A percentile compares a stretch with the other conserved stretches of the same genome.
Conservation (phyloP, 1,140 invertebrate species). For the Drosophila grimshawi region DNA sequence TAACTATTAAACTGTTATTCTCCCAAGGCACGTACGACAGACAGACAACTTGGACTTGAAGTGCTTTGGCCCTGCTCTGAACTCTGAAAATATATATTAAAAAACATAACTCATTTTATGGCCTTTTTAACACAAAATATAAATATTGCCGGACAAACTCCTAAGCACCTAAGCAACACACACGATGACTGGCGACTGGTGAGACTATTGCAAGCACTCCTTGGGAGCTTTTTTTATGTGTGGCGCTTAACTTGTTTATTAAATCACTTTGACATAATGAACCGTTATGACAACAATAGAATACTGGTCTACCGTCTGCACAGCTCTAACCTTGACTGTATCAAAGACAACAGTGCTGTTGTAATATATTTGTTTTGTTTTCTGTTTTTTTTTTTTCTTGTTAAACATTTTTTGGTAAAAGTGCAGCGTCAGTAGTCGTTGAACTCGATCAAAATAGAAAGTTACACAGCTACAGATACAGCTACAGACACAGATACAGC, state of each 20-base stretch:
- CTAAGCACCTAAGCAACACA: conserved; percentile 3
- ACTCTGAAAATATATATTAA: background rate
- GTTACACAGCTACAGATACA: conserved; percentile 15
- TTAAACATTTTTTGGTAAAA: conserved; percentile 66
- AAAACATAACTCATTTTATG: conserved; percentile 32
- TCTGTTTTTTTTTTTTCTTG: conserved; percentile 44
- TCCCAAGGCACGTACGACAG: conserved; percentile 2
- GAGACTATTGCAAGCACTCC: conserved; percentile 23
- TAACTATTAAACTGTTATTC: conserved; percentile 33
- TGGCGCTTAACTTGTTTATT: conserved; percentile 45
- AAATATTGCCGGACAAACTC: conserved; percentile 16
- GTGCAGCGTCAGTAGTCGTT: conserved; percentile 79
- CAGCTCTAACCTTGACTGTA: conserved; percentile 69
- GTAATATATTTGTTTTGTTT: conserved; percentile 41
- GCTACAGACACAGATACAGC: background rate
- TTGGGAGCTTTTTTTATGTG: conserved; percentile 7
- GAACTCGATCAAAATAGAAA: conserved; percentile 74
- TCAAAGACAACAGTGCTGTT: conserved; percentile 51
- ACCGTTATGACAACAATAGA: conserved; percentile 71
- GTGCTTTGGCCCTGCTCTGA: conserved; percentile 34
- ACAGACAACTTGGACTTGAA: conserved; percentile 16
- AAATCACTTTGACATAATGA: conserved; percentile 78
- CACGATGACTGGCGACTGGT: background rate
- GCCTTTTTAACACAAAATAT: conserved; percentile 40
- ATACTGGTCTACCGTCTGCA: conserved; percentile 19